Evolutionary conservation across 2,888 invertebrate species (phyloP).

Genomic region (Mycalesis mineus): DNA sequence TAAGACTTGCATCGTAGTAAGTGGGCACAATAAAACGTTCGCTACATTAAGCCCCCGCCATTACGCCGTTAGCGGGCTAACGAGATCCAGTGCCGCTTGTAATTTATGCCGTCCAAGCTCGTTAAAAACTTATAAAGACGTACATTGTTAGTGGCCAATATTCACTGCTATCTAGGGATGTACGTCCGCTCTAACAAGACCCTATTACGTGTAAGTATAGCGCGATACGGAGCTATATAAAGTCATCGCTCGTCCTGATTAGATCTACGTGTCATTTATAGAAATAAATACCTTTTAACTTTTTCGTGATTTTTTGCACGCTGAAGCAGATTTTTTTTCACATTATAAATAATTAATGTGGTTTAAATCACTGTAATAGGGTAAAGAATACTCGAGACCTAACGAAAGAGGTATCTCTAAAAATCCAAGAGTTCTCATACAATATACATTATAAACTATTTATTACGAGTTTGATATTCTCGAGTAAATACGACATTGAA

Average conservation of each 20-base stretch:
- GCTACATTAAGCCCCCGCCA: constrained; percentile 16
- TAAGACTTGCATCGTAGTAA: constrained; percentile 12
- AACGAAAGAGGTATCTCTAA: too few species aligned
- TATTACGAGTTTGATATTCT: too few species aligned
- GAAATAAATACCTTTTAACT: too few species aligned
- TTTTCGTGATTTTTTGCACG: too few species aligned
- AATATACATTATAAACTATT: too few species aligned
- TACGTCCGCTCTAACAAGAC: constrained; percentile 69
- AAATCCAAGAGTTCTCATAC: too few species aligned
- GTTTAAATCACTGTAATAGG: too few species aligned
- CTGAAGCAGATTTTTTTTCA: too few species aligned
- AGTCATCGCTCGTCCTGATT: background rate
- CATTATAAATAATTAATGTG: too few species aligned
- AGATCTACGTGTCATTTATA: background rate
- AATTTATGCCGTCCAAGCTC: constrained; percentile 78
- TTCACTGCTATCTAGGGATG: constrained; percentile 68
- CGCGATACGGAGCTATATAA: background rate
- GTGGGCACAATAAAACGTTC: constrained; percentile 13
- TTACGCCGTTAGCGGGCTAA: constrained; percentile 15
- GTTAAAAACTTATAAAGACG: constrained; percentile 79
- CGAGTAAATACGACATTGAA: too few species aligned
- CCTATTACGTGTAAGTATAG: constrained; percentile 41
- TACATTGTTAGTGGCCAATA: constrained; percentile 78
- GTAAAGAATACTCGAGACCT: too few species aligned
- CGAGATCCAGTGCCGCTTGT: constrained; percentile 59